Percentiles rank a stretch among this genome's conserved stretches.
Evolutionary conservation across 2,797 vertebrate species (phyloP).

Genomic region (Euthynnus affinis): DNA sequence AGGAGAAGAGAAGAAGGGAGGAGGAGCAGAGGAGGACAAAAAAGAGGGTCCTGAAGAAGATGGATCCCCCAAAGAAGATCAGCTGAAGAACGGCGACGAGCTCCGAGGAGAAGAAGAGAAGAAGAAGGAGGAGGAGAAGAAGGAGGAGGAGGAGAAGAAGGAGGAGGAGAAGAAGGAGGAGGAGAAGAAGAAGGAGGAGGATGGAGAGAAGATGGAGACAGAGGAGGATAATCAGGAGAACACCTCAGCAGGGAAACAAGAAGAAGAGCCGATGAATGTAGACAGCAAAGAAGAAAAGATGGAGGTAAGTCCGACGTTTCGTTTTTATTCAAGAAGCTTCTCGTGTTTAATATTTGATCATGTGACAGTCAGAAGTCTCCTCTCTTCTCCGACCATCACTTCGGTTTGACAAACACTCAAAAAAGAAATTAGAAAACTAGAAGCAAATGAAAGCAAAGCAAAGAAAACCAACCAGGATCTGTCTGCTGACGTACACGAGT

Average conservation of each 20-base stretch:
- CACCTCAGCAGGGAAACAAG: background rate
- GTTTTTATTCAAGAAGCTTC: too few species aligned
- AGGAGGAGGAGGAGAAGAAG: conserved; percentile 1
- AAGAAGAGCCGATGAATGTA: conserved; percentile 7
- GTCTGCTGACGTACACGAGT: too few species aligned
- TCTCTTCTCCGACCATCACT: too few species aligned
- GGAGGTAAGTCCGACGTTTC: conserved; percentile 15
- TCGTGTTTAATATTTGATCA: too few species aligned
- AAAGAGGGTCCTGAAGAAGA: background rate
- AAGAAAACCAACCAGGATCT: too few species aligned
- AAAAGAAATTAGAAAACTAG: too few species aligned
- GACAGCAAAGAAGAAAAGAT: conserved; percentile 24
- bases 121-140: background rate
- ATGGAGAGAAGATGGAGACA: background rate
- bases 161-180: background rate
- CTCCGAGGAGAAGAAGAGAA: background rate
- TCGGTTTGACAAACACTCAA: too few species aligned
- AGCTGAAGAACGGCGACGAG: background rate
- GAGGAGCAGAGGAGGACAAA: conserved; percentile 20
- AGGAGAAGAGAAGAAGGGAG: conserved; percentile 11
- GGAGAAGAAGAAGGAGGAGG: background rate
- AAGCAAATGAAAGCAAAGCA: too few species aligned
- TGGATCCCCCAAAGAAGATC: background rate
- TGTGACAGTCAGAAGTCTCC: too few species aligned
- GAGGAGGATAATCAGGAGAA: background rate